phyloP scores from a whole-genome alignment of 92 coral and sea anemone genomes.

The Siderastrea siderea region DNA sequence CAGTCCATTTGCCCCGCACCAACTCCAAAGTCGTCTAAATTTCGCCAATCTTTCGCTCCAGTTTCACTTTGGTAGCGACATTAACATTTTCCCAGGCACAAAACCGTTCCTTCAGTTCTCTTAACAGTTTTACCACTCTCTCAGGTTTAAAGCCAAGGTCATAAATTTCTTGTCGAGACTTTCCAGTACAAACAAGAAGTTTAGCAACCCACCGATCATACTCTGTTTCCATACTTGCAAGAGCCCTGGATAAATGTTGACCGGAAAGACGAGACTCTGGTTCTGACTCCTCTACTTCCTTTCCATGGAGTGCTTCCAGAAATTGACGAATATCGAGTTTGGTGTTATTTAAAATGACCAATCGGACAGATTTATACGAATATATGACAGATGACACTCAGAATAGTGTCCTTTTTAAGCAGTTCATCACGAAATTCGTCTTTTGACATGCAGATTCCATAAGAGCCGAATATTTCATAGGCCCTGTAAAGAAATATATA shows the following conservation, averaged over 20 bases:
- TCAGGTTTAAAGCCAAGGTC: constrained; percentile 69
- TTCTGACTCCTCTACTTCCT: constrained; percentile 30
- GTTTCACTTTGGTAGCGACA: constrained; percentile 52
- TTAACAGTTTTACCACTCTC: constrained; percentile 38
- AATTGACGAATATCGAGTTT: constrained; percentile 29
- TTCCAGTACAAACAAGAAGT: neutral
- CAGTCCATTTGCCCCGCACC: constrained; percentile 58
- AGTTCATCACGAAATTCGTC: constrained; percentile 51
- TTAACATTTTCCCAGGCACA: constrained; percentile 55
- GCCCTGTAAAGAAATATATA: constrained; percentile 36
- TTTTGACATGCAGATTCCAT: constrained; percentile 14
- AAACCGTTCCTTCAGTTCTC: constrained; percentile 58
- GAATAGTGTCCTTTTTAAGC: constrained; percentile 29
- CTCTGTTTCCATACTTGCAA: constrained; percentile 72
- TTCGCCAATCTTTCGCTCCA: constrained; percentile 40
- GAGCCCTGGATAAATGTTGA: constrained; percentile 60
- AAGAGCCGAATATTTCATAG: constrained; percentile 20
- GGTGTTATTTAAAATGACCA: constrained; percentile 45
- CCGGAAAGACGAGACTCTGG: constrained; percentile 43
- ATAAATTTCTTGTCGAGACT: constrained; percentile 60
- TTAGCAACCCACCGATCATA: constrained; percentile 65
- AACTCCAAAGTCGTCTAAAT: constrained; percentile 43
- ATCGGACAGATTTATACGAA: constrained; percentile 39
- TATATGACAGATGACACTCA: constrained; percentile 27
- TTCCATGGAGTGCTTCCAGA: constrained; percentile 32